Evolutionary conservation across 2,888 invertebrate genomes (phyloP).

Genomic region (Serripes groenlandicus): DNA sequence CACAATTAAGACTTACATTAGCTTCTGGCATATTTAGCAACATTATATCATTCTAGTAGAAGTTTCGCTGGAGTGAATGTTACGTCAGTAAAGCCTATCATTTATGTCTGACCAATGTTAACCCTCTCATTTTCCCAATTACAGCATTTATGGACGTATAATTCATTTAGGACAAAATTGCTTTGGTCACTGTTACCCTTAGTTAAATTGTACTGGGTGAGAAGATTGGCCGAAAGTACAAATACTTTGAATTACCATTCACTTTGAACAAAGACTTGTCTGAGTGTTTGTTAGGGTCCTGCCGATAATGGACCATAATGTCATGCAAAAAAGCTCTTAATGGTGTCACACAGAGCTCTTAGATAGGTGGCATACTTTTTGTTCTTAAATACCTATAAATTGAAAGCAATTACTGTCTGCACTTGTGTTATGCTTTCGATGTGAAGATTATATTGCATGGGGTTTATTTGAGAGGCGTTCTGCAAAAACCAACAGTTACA

Average conservation of each 20-base stretch:
- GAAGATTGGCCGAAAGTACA: slow-evolving; percentile 6
- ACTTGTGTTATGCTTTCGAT: too few species aligned
- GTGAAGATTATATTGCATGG: too few species aligned
- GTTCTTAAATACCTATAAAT: too few species aligned
- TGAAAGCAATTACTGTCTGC: too few species aligned
- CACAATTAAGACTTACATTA: too few species aligned
- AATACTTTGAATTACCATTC: background rate
- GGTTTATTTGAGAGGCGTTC: too few species aligned
- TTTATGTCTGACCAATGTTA: slow-evolving; percentile 14
- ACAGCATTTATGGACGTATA: slow-evolving; percentile 17
- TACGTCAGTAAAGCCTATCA: slow-evolving; percentile 12
- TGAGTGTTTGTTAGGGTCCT: background rate
- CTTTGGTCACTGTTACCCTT: slow-evolving; percentile 12
- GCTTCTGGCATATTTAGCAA: too few species aligned
- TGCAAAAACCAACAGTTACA: too few species aligned
- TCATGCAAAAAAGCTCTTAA: too few species aligned
- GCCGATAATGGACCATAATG: too few species aligned
- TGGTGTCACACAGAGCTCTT: too few species aligned
- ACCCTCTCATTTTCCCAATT: slow-evolving; percentile 26
- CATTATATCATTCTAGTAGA: background rate
- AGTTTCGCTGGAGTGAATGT: background rate
- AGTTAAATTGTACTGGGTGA: slow-evolving; percentile 1
- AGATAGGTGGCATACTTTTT: too few species aligned
- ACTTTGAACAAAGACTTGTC: background rate
- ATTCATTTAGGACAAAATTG: slow-evolving; percentile 26